phyloP scores from a whole-genome alignment of 1,140 invertebrate species.

The Magallana gigas region DNA sequence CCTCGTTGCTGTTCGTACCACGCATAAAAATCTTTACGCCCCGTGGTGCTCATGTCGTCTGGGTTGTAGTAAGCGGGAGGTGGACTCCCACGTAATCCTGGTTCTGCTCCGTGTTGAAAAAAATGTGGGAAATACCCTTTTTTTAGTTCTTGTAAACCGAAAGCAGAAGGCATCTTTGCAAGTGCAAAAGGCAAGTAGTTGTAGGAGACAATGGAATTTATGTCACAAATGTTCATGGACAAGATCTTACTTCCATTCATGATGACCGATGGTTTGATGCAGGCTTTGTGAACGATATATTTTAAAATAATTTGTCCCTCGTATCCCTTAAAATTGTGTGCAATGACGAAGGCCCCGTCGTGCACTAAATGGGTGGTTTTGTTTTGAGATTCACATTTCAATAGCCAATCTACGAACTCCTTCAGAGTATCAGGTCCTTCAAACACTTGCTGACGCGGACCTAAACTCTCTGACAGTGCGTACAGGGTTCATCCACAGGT shows the following conservation, averaged over 20 bases:
- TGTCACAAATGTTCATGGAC: background rate
- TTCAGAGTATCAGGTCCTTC: background rate
- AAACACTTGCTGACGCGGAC: background rate
- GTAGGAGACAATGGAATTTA: conserved; percentile 24
- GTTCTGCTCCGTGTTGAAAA: no score
- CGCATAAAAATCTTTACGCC: background rate
- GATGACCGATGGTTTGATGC: background rate
- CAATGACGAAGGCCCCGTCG: background rate
- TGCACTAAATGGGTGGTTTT: background rate
- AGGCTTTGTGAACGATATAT: background rate
- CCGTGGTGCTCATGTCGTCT: background rate
- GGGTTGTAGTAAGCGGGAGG: no score
- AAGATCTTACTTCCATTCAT: conserved; percentile 21
- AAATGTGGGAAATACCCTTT: conserved; percentile 54
- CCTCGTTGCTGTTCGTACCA: conserved; percentile 2
- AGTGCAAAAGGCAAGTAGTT: conserved; percentile 36
- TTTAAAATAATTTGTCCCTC: background rate
- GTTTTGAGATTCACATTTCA: background rate
- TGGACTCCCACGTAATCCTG: no score
- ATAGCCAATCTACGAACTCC: background rate
- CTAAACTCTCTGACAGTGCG: background rate
- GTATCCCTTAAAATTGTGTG: conserved; percentile 28
- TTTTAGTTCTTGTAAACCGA: conserved; percentile 27
- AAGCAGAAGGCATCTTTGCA: conserved; percentile 38
- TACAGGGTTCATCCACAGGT: background rate